A percentile compares a stretch with the other conserved stretches of the same genome.
phyloP scores from a whole-genome alignment of 1,140 invertebrate genomes.

The Drosophila nikananu region DNA sequence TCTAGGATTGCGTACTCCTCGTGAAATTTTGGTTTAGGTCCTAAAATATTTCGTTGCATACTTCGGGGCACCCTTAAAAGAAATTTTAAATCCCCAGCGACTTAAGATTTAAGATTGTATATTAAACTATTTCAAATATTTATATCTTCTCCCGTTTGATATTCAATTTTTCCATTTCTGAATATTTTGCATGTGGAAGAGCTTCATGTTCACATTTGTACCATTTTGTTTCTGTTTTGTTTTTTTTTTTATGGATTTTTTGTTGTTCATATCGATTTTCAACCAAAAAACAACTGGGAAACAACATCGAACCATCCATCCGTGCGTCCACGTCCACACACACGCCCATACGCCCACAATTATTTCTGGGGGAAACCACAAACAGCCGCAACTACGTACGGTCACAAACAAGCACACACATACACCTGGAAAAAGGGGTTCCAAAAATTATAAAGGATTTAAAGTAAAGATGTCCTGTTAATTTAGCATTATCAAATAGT shows the following conservation, averaged over 20 bases:
- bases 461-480: not conserved
- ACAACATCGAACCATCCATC: slow-evolving; percentile 59
- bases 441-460: not conserved
- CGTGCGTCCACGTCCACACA: slow-evolving; percentile 44
- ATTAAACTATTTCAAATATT: not conserved
- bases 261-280: slow-evolving; percentile 66
- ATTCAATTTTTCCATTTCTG: slow-evolving; percentile 4
- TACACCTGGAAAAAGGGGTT: slow-evolving; percentile 18
- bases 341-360: slow-evolving; percentile 51
- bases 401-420: slow-evolving; percentile 19
- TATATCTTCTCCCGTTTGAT: not conserved
- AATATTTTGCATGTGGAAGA: not conserved
- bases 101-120: not conserved
- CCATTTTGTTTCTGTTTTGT: slow-evolving; percentile 20
- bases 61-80: too few species aligned
- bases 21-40: not conserved
- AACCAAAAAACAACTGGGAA: slow-evolving; percentile 57
- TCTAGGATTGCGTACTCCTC: too few species aligned
- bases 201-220: slow-evolving; percentile 16
- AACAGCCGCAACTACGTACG: slow-evolving; percentile 53
- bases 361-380: slow-evolving; percentile 56
- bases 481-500: not conserved
- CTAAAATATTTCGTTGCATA: not conserved
- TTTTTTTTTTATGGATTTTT: slow-evolving; percentile 51
- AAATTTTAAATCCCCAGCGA: not conserved